Evolutionary conservation across 2,888 invertebrate species (phyloP), one percentile per base, ranked within the genome.

Genomic region (Chrysomela aeneicollis): DNA sequence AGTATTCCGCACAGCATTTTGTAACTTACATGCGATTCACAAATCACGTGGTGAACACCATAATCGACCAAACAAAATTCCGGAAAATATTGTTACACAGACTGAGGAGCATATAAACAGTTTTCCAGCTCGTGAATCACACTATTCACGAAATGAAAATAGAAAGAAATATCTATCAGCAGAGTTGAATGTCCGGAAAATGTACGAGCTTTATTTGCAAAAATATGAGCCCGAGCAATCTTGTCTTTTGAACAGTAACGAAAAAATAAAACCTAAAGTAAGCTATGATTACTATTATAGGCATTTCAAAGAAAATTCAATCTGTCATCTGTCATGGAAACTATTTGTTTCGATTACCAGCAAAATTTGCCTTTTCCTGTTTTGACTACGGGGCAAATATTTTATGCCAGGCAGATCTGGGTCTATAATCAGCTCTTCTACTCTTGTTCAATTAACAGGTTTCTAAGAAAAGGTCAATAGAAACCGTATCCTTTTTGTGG

Each of bases 361-460:
- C 63, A 63, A 52, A 63, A 63, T n/a, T 52, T 63, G 51, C 63
- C 63, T 0, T 1, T 63, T 52, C 63, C 61, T 15, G 58, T 61
- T 46, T 51, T 61, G 42, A 1, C 57, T 42, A 46, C n/a, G 12
- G 37, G 59, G 12, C 61, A 64, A 26, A 53, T 64, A 42, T 66
- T 66, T 37, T 66, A 68, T 49, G 53, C 42, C 15, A 46, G 60
- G 1, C 68, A 66, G 46, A 58, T 66, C n/a, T 66, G 66, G 63
- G 60, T 63, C 10, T 68, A 49, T 22, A 68, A 67, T 47, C 50
- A 60, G 50, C 32, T 35, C 18, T 51, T 65, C 17, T 50, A 54
- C 59, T 17, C 61, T 3, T 3, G 61, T 35, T 49, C 53, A 5
- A 64, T 47, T 53, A 58, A 61, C 10, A 64, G 0, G 37, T 63